Evolutionary conservation across 2,888 invertebrate species (phyloP).

Genomic region (Hydrotaea diabolus): DNA sequence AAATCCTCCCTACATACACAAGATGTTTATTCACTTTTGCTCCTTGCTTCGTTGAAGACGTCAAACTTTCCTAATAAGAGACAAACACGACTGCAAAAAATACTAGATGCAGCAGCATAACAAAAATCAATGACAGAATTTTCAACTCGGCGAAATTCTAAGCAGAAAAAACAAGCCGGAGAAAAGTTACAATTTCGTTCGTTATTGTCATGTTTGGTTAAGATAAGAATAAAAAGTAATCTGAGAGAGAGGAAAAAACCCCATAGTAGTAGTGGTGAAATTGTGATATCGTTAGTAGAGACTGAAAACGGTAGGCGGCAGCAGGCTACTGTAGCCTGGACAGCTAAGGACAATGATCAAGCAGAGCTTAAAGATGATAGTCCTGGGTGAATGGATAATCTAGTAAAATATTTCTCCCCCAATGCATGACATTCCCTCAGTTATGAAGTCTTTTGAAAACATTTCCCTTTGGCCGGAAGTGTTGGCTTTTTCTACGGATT

Average conservation of each 20-base stretch:
- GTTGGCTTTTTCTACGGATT: too few relatives aligned
- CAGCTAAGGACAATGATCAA: neutral
- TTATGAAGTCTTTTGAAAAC: too few relatives aligned
- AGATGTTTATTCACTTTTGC: neutral
- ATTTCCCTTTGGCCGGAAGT: too few relatives aligned
- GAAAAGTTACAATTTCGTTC: slow-evolving; percentile 14
- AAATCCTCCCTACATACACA: slow-evolving; percentile 30
- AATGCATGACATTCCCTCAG: too few relatives aligned
- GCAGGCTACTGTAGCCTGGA: neutral
- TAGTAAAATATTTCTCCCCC: too few relatives aligned
- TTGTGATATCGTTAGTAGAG: neutral
- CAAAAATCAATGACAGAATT: slow-evolving; percentile 50
- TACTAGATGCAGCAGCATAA: too few relatives aligned
- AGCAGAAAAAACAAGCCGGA: neutral
- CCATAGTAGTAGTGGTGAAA: neutral
- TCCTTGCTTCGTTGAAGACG: neutral
- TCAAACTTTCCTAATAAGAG: neutral
- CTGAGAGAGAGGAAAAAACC: slow-evolving; percentile 25
- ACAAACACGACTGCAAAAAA: neutral
- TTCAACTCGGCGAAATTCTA: slow-evolving; percentile 5
- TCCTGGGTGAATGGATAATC: too few relatives aligned
- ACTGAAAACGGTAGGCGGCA: neutral
- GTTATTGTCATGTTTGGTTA: slow-evolving; percentile 43
- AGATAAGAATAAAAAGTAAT: too few relatives aligned
- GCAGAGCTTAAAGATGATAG: neutral